Evolutionary conservation across 1,140 invertebrate species (phyloP), one percentile per base, ranked within the genome.

Genomic region (Ptiloglossa arizonensis): DNA sequence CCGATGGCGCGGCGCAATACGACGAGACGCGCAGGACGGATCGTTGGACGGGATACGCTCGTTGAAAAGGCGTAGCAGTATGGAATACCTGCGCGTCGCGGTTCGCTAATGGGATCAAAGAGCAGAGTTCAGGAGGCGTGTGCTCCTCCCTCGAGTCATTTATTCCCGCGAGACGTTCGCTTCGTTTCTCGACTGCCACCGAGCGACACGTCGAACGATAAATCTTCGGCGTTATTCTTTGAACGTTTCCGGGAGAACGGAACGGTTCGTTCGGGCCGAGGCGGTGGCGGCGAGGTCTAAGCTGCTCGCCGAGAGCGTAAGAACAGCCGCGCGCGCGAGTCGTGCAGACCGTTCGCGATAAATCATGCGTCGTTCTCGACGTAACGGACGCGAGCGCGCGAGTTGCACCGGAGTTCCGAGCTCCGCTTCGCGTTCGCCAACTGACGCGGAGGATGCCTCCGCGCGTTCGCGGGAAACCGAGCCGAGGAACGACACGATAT

Each of bases 21-120:
- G 69, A 35, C 46, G 56, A 60, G 63, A 70, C 67, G n/a, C n/a
- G n/a, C n/a, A n/a, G n/a, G n/a, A 63, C 62, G 63, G 56, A 19
- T 44, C 50, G 22, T 54, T 41, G 56, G 52, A 27, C 56, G 56
- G 24, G 38, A 50, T 66, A 74, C 59, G 54, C 79, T 66, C 67
- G 64, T 73, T 69, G 57, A 13, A 15, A 19, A 32, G 32, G 41
- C 29, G 32, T 29, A 67, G 44, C n/a, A n/a, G n/a, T n/a, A n/a
- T n/a, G 29, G 29, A 41, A 63, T 64, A 71, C 75, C 54, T 46
- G 38, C 35, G 38, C 5, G 4, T 59, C 56, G 32, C 41, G 9
- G 27, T 50, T 63, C 54, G 59, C 54, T 79, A 81, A 79, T 84
- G 80, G 83, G 72, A 79, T 82, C 80, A 76, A 64, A 84, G 76